Conservation (phyloP, 2,797 vertebrate genomes). For the Fistularia tabacaria region DNA sequence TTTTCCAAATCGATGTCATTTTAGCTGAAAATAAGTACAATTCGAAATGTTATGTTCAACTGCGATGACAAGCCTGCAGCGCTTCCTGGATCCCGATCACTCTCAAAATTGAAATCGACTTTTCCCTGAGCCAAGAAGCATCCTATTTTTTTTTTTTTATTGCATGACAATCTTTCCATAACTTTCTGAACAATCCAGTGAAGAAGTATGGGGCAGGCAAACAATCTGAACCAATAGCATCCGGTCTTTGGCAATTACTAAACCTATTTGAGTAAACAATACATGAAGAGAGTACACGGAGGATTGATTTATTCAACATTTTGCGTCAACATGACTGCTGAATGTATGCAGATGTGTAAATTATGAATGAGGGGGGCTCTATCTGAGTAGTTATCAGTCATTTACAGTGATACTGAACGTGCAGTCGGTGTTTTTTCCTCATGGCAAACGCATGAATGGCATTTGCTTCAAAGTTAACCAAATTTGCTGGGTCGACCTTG, state of each 20-base stretch:
- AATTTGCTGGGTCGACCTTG: conserved; percentile 28
- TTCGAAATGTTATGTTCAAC: too few relatives aligned
- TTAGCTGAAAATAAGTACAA: too few relatives aligned
- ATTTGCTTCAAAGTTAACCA: conserved; percentile 15
- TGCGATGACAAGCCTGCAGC: too few relatives aligned
- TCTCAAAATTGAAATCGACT: too few relatives aligned
- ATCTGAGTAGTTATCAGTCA: conserved; percentile 14
- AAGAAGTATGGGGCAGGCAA: not conserved
- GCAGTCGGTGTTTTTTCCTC: not conserved
- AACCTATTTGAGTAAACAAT: not conserved
- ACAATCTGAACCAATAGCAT: not conserved
- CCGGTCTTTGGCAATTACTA: too few relatives aligned
- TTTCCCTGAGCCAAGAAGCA: too few relatives aligned
- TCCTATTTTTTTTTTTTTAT: too few relatives aligned
- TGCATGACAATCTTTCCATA: too few relatives aligned
- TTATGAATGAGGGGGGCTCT: conserved; percentile 15
- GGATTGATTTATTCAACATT: not conserved
- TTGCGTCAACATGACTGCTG: not conserved
- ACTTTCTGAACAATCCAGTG: too few relatives aligned
- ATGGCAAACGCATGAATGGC: conserved; percentile 13
- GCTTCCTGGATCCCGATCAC: too few relatives aligned
- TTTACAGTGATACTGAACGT: conserved; percentile 13
- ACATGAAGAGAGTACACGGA: not conserved
- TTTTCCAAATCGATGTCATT: not conserved
- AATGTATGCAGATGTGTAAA: conserved; percentile 4